phyloP scores from a whole-genome alignment of 2,888 invertebrate genomes.

The Cinara cedri region DNA sequence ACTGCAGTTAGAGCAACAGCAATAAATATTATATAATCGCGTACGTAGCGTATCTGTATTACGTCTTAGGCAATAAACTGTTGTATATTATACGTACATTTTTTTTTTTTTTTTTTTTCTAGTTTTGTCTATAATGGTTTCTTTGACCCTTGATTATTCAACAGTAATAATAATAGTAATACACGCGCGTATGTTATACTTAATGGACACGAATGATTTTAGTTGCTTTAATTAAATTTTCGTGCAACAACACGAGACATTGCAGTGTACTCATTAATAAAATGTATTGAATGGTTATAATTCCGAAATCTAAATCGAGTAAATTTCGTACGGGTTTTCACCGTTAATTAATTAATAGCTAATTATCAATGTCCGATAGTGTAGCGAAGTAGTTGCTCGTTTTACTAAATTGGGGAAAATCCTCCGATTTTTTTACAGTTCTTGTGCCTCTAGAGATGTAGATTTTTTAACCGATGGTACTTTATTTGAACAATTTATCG shows the following conservation, averaged over 20 bases:
- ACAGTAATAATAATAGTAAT: not conserved
- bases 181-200: not conserved
- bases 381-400: no score
- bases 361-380: no score
- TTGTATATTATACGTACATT: not conserved
- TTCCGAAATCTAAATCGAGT: no score
- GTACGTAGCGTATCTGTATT: not conserved
- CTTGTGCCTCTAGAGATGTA: no score
- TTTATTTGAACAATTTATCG: no score
- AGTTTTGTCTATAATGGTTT: slow-evolving; percentile 2
- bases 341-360: no score
- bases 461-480: no score
- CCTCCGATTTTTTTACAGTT: no score
- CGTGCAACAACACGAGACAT: not conserved
- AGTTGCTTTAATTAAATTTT: not conserved
- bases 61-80: not conserved
- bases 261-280: no score
- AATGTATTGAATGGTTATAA: no score
- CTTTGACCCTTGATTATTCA: not conserved
- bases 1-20: not conserved
- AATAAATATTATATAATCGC: not conserved
- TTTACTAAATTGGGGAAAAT: no score
- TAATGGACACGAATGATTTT: not conserved
- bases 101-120: not conserved
- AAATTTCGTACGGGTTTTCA: no score